Evolutionary conservation across 2,888 invertebrate genomes (phyloP).

Genomic region (Melanostoma scalare): DNA sequence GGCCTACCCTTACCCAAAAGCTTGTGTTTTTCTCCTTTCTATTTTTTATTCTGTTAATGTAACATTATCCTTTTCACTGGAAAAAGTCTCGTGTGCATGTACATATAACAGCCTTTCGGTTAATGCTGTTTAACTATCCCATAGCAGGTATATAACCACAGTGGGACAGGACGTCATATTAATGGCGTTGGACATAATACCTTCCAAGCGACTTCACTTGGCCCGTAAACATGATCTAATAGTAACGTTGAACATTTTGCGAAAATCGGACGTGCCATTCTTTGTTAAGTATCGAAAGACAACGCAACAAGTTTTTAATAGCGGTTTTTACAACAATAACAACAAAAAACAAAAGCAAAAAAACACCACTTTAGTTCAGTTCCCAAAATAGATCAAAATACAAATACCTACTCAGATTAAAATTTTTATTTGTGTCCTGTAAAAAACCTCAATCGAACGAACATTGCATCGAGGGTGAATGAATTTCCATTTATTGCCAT

Average conservation of each 20-base stretch:
- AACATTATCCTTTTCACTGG: slow-evolving; percentile 53
- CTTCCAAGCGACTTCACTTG: slow-evolving; percentile 56
- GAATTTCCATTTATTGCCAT: slow-evolving; percentile 51
- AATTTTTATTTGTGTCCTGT: slow-evolving; percentile 4
- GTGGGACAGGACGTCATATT: slow-evolving; percentile 67
- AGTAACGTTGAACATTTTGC: slow-evolving; percentile 64
- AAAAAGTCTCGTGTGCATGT: slow-evolving; percentile 39
- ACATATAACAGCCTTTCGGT: slow-evolving; percentile 14
- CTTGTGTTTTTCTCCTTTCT: slow-evolving; percentile 14
- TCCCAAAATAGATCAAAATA: slow-evolving; percentile 1
- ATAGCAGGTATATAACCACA: slow-evolving; percentile 40
- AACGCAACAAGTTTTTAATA: slow-evolving; percentile 59
- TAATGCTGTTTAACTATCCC: slow-evolving; percentile 15
- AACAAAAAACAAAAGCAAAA: slow-evolving; percentile 8
- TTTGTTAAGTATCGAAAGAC: slow-evolving; percentile 34
- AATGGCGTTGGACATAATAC: slow-evolving; percentile 59
- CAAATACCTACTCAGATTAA: too few species aligned
- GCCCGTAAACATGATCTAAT: slow-evolving; percentile 67
- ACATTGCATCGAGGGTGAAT: slow-evolving; percentile 14
- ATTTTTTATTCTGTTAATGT: slow-evolving; percentile 40
- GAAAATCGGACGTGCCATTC: slow-evolving; percentile 71
- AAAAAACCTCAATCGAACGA: slow-evolving; percentile 26
- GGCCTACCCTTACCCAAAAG: slow-evolving; percentile 32
- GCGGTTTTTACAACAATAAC: neutral
- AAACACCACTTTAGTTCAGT: slow-evolving; percentile 1